Evolutionary conservation across 2,888 invertebrate species (phyloP), one percentile per base, ranked within the genome.

Genomic region (Drosophila demipolita): DNA sequence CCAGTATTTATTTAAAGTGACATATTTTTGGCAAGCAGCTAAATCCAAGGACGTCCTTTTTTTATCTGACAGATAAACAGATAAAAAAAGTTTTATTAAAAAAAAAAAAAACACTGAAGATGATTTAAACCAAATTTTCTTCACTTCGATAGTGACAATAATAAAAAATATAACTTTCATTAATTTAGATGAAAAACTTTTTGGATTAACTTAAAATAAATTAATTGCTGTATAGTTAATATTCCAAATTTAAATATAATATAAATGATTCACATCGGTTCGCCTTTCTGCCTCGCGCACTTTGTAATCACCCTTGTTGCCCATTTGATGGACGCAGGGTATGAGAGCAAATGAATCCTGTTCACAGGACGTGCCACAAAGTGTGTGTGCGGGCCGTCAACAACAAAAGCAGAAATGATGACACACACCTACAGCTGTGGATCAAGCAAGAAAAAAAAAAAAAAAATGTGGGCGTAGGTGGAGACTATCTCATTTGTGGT

Each of bases 401-500:
- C 71, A 64, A 59, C 71, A 75, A 66, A 52, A 80, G 45, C 58
- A 49, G 54, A 66, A 54, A 62, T 58, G 72, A 45, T 61, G 68
- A n/a, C 23, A 55, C 61, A 75, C 78, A 66, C 66, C 66, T 53
- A 36, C 50, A 60, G 50, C 45, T 48, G n/a, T 38, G 36, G 35
- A 20, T 40, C 23, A 15, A 8, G 15, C 20, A 15, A 36, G 3
- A 38, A 17, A 17, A 50, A 17, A 15, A 6, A 38, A 38, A 12
- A 6, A n/a, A 40, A 57, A 32, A 33, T 17, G 29, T 33, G 54
- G 62, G 49, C 62, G 64, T 58, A 50, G 72, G 74, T 50, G 66
- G 82, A 75, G 70, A 83, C 75, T 81, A 82, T 89, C 90, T 85
- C 90, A 89, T 90, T 89, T 90, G 88, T 58, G 90, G 87, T 75